Evolutionary conservation across 2,797 vertebrate genomes (phyloP), one percentile per base, ranked within the genome.

Genomic region (Rhinichthys osculus): DNA sequence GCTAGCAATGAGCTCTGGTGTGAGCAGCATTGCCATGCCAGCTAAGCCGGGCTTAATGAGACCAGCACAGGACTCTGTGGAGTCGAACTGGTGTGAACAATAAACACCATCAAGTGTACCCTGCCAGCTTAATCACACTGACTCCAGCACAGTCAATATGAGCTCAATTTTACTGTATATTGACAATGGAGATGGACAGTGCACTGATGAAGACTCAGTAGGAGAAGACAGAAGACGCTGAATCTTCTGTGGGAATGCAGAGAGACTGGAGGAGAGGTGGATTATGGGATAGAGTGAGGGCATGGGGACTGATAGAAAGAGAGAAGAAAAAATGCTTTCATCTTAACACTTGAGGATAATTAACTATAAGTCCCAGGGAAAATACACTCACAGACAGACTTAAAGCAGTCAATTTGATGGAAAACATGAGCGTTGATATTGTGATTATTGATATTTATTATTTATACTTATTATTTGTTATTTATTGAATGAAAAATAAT

Each of bases 31-130:
- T 82, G 79, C 82, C 54, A 78, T 87, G 81, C 81, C 87, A 89
- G 85, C 87, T 91, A 83, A 87, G 85, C 47, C 67, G 38, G 69
- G 86, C 82, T 89, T 89, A 93, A 78, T 90, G 89, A 90, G 89
- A 64, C 35, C 81, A 69, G 78, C 72, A 47, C 23, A 59, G 44
- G 78, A 74, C 79, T 82, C 67, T 64, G 69, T 42, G 67, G 57
- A 6, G 52, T 78, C 47, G 62, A 66, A 83, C 82, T 59, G 82
- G 82, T 86, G 82, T 84, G 87, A 87, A 88, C 67, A 86, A 88
- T 81, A 88, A 86, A 88, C 72, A 88, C 57, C 11, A 44, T 67
- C 35, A 19, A 66, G 67, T 81, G 40, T 30, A 30, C 44, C 57
- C 64, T 85, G 52, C 67, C 83, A 54, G 59, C 52, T 57, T 69